Percentiles rank a stretch among this genome's conserved stretches.
These are phyloP conservation scores for Pollenia griseotomentosa DNA, from an alignment of 2,888 invertebrate genomes.

Conservation along the genomic window DNA sequence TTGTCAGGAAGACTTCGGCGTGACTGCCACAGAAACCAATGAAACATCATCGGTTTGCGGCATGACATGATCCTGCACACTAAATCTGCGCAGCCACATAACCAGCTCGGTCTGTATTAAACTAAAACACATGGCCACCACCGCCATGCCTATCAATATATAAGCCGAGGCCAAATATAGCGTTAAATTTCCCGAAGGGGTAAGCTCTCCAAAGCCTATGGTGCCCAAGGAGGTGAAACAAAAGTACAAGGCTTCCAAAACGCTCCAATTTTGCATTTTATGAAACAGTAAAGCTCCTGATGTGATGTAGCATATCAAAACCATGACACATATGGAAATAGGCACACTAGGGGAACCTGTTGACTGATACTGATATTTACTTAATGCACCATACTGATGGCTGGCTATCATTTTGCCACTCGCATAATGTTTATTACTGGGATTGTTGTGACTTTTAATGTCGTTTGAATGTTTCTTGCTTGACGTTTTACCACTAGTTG, in stretches of 20 bases:
- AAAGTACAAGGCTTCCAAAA: conserved; percentile 93
- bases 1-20: conserved; percentile 87
- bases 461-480: conserved; percentile 78
- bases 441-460: conserved; percentile 71
- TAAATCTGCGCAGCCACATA: conserved; percentile 84
- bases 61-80: conserved; percentile 82
- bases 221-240: conserved; percentile 92
- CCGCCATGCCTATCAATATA: conserved; percentile 92
- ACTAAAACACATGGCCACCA: conserved; percentile 95
- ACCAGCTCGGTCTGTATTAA: conserved; percentile 91
- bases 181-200: conserved; percentile 89
- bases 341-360: conserved; percentile 88
- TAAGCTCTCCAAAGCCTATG: conserved; percentile 92
- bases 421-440: conserved; percentile 55
- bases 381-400: conserved; percentile 75
- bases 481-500: conserved; percentile 57
- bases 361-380: conserved; percentile 77
- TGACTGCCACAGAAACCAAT: conserved; percentile 85
- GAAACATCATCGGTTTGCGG: conserved; percentile 85
- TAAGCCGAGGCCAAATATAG: conserved; percentile 92
- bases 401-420: conserved; percentile 72
- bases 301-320: conserved; percentile 94
- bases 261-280: conserved; percentile 95
- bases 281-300: conserved; percentile 96
- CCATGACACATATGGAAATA: conserved; percentile 92